Conservation (phyloP, 2,797 vertebrate genomes). For the Neopelma chrysocephalum region DNA sequence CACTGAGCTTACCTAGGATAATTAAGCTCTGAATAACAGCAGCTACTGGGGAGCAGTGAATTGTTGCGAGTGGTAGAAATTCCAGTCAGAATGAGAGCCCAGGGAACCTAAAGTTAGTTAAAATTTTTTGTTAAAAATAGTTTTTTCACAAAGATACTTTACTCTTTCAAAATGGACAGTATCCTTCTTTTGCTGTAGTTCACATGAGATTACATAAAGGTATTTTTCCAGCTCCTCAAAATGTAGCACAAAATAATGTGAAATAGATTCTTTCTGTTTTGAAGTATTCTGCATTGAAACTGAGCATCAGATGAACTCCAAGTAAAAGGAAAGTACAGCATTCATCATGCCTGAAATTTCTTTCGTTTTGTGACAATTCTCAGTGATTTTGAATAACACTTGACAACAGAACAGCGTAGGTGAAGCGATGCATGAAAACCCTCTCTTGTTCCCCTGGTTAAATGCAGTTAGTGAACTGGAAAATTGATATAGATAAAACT, state of each 20-base stretch:
- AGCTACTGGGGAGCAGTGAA: not conserved
- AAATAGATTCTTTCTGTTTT: not conserved
- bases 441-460: not conserved
- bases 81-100: not conserved
- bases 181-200: not conserved
- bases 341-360: not conserved
- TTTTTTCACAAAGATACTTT: not conserved
- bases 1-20: not conserved
- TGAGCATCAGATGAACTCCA: not conserved
- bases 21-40: not conserved
- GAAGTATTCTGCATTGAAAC: not conserved
- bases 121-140: not conserved
- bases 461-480: slow-evolving; percentile 62
- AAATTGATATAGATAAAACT: slow-evolving; percentile 52
- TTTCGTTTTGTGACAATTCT: slow-evolving; percentile 8
- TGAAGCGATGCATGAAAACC: not conserved
- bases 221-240: not conserved
- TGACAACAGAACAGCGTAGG: not conserved
- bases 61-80: not conserved
- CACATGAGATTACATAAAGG: not conserved
- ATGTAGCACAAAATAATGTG: not conserved
- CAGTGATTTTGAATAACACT: slow-evolving; percentile 45
- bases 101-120: not conserved
- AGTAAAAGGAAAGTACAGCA: not conserved
- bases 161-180: not conserved